Evolutionary conservation across 1,140 invertebrate species (phyloP), one percentile per base, ranked within the genome.

Genomic region (Zophobas atratus): DNA sequence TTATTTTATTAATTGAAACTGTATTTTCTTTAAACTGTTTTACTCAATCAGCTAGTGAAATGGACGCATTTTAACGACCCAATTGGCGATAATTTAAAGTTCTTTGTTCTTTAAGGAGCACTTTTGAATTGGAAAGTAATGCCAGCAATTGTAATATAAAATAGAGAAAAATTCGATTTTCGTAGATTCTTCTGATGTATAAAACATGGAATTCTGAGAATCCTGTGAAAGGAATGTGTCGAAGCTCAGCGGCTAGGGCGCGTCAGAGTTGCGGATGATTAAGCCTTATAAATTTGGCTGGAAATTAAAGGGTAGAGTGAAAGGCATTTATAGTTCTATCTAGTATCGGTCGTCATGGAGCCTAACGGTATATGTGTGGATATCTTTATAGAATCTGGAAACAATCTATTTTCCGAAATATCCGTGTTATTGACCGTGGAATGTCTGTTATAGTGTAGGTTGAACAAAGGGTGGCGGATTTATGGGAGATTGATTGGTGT

Each of bases 371-470:
- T 57, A 57, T 43, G 39, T n/a, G 20, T 43, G 6, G 60, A 67
- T 67, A 67, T 67, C 39, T 67, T 67, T 67, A 67, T 67, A 67
- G 60, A 67, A 67, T 46, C 60, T 67, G 60, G 60, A 67, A 67
- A 48, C 60, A 43, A 67, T 67, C 60, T 46, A 67, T 67, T 67
- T 67, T 67, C 38, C 60, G 60, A 67, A 67, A 67, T 67, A 67
- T 43, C 60, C 60, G 60, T 67, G 60, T 67, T 67, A 67, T 67
- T 67, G 60, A 67, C 60, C 60, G 60, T 67, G 60, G 60, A 67
- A 67, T 67, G 60, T 67, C 33, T 67, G 60, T 67, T 43, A 67
- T 67, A 67, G 38, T 33, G 60, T 67, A 43, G 60, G 60, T 46
- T 43, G 39, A 43, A 67, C 60, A 67, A 67, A 67, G 60, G 60